Evolutionary conservation across 2,113 vertebrate species (phyloP).

Genomic region (Psephotus haematonotus): DNA sequence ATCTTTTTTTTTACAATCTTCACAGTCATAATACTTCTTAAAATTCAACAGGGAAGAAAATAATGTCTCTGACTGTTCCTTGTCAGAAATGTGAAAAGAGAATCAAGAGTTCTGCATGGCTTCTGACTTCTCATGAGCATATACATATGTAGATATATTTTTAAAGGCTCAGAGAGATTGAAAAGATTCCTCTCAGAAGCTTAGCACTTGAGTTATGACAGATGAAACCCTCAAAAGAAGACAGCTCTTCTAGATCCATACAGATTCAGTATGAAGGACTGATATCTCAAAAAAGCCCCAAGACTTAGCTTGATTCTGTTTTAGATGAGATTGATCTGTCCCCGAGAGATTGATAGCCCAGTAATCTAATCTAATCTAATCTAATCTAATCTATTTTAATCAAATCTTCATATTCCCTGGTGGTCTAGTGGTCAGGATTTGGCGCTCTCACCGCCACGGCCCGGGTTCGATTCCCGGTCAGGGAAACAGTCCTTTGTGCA

Average conservation of each 20-base stretch:
- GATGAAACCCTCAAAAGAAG: neutral
- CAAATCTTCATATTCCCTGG: neutral
- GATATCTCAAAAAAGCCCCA: neutral
- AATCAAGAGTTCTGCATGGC: neutral
- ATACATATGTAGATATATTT: neutral
- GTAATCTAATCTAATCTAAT: neutral
- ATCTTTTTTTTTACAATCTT: neutral
- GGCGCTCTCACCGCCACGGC: constrained; percentile 75
- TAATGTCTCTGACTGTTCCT: neutral
- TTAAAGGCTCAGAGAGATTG: neutral
- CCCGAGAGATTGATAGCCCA: neutral
- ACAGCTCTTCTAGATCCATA: neutral
- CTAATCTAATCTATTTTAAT: neutral
- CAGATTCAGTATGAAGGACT: neutral
- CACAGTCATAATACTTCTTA: neutral
- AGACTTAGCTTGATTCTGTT: neutral
- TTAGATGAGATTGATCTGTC: neutral
- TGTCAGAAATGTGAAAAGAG: neutral
- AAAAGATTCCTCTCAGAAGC: neutral
- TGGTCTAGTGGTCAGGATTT: constrained; percentile 80
- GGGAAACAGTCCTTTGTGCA: constrained; percentile 8
- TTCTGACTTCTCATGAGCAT: neutral
- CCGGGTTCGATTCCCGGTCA: constrained; percentile 76
- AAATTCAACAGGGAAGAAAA: neutral
- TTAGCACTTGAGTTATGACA: neutral